Percentiles rank a stretch among this genome's conserved stretches.
Conservation (phyloP, 1,140 invertebrate genomes). For the Aporrectodea caliginosa region DNA sequence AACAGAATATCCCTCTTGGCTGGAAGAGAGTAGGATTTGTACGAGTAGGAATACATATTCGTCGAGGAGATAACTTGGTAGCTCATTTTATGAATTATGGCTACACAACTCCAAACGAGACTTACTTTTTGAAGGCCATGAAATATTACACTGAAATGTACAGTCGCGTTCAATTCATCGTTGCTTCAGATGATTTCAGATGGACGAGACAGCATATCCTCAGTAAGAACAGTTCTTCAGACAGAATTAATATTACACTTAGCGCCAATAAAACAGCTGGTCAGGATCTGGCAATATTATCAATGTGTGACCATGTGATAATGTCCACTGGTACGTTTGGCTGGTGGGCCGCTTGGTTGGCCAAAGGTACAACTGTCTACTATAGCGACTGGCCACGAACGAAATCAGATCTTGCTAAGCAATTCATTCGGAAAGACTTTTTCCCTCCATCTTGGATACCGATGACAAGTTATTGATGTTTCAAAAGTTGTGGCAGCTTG, state of each 20-base stretch:
- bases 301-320: slow-evolving; percentile 65
- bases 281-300: slow-evolving; percentile 62
- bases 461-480: slow-evolving; percentile 6
- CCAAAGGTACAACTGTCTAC: slow-evolving; percentile 33
- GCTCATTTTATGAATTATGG: neutral
- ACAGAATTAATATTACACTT: neutral
- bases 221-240: neutral
- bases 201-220: slow-evolving; percentile 15
- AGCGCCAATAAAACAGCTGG: neutral
- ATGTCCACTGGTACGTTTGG: slow-evolving; percentile 68
- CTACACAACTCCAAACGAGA: slow-evolving; percentile 4
- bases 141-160: slow-evolving; percentile 13
- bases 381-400: slow-evolving; percentile 37
- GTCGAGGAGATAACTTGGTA: slow-evolving; percentile 20
- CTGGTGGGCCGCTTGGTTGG: slow-evolving; percentile 63
- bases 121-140: slow-evolving; percentile 21
- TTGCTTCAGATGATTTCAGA: slow-evolving; percentile 21
- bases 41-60: slow-evolving; percentile 24
- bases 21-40: neutral
- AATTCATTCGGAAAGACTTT: neutral
- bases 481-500: slow-evolving; percentile 10
- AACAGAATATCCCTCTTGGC: neutral
- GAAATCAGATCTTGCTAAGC: slow-evolving; percentile 8
- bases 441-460: slow-evolving; percentile 25
- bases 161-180: slow-evolving; percentile 21